Evolutionary conservation across 2,888 invertebrate species (phyloP).

Genomic region (Physocephala rufipes): DNA sequence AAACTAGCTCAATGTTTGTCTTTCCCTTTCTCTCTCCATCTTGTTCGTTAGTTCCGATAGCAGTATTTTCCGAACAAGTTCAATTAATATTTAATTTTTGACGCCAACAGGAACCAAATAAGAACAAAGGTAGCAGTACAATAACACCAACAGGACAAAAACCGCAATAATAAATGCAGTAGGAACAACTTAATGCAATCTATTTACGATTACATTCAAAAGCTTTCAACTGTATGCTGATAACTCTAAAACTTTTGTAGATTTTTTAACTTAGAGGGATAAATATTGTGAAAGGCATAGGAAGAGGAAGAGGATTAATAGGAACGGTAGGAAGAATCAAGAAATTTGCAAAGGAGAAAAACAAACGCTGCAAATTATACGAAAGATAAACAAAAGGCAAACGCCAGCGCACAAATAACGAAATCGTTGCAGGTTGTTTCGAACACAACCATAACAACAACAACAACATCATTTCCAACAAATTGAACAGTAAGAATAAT

Average conservation of each 20-base stretch:
- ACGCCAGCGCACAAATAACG: no score
- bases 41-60: neutral
- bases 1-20: no score
- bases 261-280: neutral
- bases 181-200: neutral
- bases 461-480: no score
- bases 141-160: slow-evolving; percentile 6
- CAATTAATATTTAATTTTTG: slow-evolving; percentile 23
- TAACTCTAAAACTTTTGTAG: slow-evolving; percentile 14
- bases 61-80: neutral
- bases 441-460: neutral
- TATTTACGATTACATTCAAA: neutral
- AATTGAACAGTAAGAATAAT: no score
- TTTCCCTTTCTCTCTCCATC: neutral
- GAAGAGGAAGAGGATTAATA: no score
- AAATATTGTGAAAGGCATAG: neutral
- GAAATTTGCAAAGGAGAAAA: neutral
- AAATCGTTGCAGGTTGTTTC: no score
- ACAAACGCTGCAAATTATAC: neutral
- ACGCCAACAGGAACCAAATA: no score
- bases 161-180: no score
- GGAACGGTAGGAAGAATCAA: no score
- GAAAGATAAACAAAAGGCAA: neutral
- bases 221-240: slow-evolving; percentile 18
- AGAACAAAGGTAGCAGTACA: neutral